A percentile compares a stretch with the other conserved stretches of the same genome.
phyloP scores from a whole-genome alignment of 2,797 vertebrate genomes.

The Chaenodraco wilsoni region DNA sequence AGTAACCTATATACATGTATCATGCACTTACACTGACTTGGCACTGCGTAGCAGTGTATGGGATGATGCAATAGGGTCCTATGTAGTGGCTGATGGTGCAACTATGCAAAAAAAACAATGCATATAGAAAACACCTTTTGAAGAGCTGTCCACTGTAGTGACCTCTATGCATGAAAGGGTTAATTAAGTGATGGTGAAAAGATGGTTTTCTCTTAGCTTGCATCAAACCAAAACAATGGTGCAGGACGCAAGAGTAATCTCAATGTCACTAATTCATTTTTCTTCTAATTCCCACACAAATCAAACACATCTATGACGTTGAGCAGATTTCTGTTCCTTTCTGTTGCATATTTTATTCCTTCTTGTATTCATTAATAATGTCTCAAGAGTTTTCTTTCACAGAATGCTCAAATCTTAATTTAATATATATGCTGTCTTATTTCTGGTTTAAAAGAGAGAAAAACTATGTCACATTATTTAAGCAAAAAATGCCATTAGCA shows the following conservation, averaged over 20 bases:
- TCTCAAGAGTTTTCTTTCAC: slow-evolving; percentile 55
- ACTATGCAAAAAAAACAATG: too few relatives aligned
- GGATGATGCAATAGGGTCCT: too few relatives aligned
- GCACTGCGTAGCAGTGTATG: too few relatives aligned
- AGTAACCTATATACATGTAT: too few relatives aligned
- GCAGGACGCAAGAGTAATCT: slow-evolving; percentile 8
- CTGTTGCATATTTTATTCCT: slow-evolving; percentile 50
- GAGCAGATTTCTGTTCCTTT: slow-evolving; percentile 40
- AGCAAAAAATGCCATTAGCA: slow-evolving; percentile 40
- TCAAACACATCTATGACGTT: slow-evolving; percentile 62
- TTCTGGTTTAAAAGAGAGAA: slow-evolving; percentile 29
- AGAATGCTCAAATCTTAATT: slow-evolving; percentile 51
- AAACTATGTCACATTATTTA: slow-evolving; percentile 48
- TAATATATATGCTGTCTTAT: slow-evolving; percentile 49
- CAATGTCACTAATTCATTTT: slow-evolving; percentile 27
- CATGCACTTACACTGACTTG: too few relatives aligned
- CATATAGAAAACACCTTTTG: too few relatives aligned
- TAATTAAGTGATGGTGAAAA: slow-evolving; percentile 39
- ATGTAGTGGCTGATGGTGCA: too few relatives aligned
- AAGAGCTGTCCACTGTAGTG: too few relatives aligned
- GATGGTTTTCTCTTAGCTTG: slow-evolving; percentile 10
- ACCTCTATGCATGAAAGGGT: not conserved
- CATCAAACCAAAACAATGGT: slow-evolving; percentile 39
- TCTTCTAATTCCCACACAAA: slow-evolving; percentile 49
- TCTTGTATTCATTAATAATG: slow-evolving; percentile 64